Conservation (phyloP, 2,113 vertebrate genomes). For the Emberiza fucata region DNA sequence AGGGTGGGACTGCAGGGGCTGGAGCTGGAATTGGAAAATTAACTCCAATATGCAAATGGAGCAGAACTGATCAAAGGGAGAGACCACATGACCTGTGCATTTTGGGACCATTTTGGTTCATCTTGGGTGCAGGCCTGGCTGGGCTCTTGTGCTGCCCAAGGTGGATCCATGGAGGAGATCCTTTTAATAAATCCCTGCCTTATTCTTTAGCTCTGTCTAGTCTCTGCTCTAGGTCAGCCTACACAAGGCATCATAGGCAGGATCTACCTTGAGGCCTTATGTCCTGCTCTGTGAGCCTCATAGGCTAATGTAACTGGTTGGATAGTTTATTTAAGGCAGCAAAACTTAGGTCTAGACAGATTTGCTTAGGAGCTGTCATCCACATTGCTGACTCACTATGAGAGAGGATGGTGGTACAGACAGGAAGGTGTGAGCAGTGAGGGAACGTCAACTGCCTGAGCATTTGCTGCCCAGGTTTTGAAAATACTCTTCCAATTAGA, state of each 20-base stretch:
- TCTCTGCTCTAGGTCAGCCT: background rate
- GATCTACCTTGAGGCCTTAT: background rate
- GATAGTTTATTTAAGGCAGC: background rate
- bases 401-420: background rate
- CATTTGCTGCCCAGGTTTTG: background rate
- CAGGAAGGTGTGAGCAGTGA: background rate
- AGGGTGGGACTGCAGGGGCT: background rate
- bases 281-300: background rate
- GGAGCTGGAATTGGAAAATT: background rate
- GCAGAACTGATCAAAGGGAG: background rate
- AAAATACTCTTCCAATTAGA: background rate
- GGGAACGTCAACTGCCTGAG: background rate
- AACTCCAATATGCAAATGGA: background rate
- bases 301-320: background rate
- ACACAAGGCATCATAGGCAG: background rate
- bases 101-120: background rate
- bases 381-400: background rate
- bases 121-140: background rate
- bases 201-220: background rate
- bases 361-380: background rate
- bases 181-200: background rate
- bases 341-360: background rate
- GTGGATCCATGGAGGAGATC: background rate
- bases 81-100: background rate
- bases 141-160: background rate